Evolutionary conservation across 2,113 vertebrate genomes (phyloP).

Genomic region (Myrmecobius fasciatus): DNA sequence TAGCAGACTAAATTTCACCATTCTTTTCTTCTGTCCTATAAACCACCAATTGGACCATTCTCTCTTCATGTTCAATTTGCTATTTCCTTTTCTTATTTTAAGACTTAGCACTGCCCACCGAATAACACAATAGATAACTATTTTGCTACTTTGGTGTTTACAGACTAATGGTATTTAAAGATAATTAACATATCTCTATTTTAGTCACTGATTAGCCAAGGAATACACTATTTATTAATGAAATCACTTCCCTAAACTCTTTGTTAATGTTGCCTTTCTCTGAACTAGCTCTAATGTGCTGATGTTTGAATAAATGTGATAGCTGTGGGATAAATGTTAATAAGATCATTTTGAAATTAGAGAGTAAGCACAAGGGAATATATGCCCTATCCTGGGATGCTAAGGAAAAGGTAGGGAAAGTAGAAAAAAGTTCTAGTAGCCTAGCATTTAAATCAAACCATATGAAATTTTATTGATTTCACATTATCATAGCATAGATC

Average conservation of each 20-base stretch:
- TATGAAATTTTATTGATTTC: conserved; percentile 1
- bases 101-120: conserved; percentile 7
- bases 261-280: background rate
- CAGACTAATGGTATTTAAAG: conserved; percentile 17
- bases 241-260: background rate
- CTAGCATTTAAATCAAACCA: background rate
- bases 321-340: conserved; percentile 3
- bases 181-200: background rate
- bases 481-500: background rate
- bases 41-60: conserved; percentile 4
- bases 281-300: conserved; percentile 46
- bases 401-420: background rate
- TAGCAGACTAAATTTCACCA: conserved; percentile 27
- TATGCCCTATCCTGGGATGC: background rate
- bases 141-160: conserved; percentile 19
- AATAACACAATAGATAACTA: background rate
- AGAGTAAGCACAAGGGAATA: background rate
- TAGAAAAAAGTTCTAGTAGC: background rate
- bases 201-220: conserved; percentile 12
- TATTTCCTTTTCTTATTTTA: conserved; percentile 25
- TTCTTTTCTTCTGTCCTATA: conserved; percentile 1
- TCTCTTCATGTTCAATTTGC: conserved; percentile 27
- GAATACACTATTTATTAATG: background rate
- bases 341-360: background rate
- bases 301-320: background rate